Conservation (phyloP, 1,140 invertebrate genomes). For the Limonius californicus region DNA sequence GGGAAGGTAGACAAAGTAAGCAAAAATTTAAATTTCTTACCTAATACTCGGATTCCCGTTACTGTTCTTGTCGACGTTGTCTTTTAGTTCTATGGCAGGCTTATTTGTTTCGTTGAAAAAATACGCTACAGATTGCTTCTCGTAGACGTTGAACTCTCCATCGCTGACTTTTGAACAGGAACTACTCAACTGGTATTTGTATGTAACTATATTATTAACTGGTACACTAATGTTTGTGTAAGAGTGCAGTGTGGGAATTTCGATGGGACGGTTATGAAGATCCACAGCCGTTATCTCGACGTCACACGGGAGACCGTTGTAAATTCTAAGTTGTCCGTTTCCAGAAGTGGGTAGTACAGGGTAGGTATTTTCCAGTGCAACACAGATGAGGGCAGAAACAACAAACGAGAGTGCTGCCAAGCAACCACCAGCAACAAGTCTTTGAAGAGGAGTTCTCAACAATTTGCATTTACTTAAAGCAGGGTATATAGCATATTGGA, state of each 20-base stretch:
- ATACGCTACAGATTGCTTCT: neutral
- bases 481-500: slow-evolving; percentile 68
- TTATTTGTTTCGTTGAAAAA: neutral
- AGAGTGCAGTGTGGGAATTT: neutral
- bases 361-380: slow-evolving; percentile 58
- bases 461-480: slow-evolving; percentile 53
- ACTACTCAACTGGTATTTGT: neutral
- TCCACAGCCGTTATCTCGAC: neutral
- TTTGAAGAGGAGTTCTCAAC: slow-evolving; percentile 66
- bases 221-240: neutral
- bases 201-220: neutral
- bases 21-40: neutral
- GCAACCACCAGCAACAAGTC: slow-evolving; percentile 77
- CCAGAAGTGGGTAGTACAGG: slow-evolving; percentile 57
- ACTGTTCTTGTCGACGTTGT: slow-evolving; percentile 33
- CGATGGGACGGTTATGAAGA: neutral
- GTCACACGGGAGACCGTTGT: slow-evolving; percentile 50
- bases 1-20: no score
- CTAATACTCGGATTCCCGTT: slow-evolving; percentile 37
- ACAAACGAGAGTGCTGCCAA: slow-evolving; percentile 80
- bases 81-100: neutral
- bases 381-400: slow-evolving; percentile 63
- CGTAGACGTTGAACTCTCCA: neutral
- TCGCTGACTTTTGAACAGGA: neutral
- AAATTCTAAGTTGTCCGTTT: slow-evolving; percentile 64